Base-by-base conservation (phyloP, 2,888 invertebrate species). In the Beris chalybata region DNA sequence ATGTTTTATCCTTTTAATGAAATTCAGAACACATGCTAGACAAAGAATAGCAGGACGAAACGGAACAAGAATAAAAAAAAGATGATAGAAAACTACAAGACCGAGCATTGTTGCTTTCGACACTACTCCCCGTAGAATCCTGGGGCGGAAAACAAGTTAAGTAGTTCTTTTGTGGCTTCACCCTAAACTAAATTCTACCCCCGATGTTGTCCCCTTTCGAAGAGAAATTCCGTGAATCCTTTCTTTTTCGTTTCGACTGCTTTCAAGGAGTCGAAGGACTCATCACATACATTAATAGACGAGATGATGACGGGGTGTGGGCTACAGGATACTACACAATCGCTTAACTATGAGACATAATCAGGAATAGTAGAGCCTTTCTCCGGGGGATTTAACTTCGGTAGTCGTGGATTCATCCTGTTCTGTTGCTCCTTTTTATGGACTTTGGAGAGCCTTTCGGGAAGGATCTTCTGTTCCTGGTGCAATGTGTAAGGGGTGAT, bases 271-370 rank as follows among this genome's bases (percentile, higher is more conserved):
- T 15, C 7, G 15, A 22, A 22, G 22, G 22, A 22, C 22, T 22
- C 22, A 22, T 22, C 22, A 22, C 22, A 22, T 3, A 22, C 22
- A 22, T 22, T 22, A 22, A 22, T 22, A 22, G 22, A 22, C 22
- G 22, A 22, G 22, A 22, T 22, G 22, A 22, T 22, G 22, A 22
- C 22, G 30, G 38, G 13, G 22, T 15, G 50, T 13, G 22, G 52
- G 59, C 59, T 32, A 22, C 4, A 54, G 61, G 55, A 48, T 48
- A 63, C 32, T 58, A 65, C 54, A 52, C 53, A 67, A 65, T 67
- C 64, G 67, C 64, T 67, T 67, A 64, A 67, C 67, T 67, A 67
- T 67, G 67, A 64, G 59, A 64, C 67, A 67, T 67, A 67, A 67
- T 67, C 64, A 58, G 57, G 53, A 32, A 43, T 38, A 5, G 38